Percentiles rank a stretch among this genome's conserved stretches.
Conservation (phyloP, 2,797 vertebrate species). For the Cyclura pinguis region DNA sequence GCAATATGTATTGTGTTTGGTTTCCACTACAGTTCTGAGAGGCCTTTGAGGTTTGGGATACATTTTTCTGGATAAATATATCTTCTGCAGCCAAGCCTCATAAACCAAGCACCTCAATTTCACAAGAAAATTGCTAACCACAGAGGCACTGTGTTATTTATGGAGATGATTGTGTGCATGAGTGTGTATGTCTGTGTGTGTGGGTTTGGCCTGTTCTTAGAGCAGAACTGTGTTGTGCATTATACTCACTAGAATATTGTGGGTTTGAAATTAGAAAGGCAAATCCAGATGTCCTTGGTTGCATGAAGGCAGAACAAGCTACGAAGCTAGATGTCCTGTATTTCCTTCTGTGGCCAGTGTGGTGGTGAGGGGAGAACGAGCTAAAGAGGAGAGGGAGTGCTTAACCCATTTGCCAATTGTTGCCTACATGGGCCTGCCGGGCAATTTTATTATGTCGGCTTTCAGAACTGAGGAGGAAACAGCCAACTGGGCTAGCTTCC, state of each 20-base stretch:
- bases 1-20: conserved; percentile 1
- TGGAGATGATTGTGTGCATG: neutral
- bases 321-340: neutral
- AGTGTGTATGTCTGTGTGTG: neutral
- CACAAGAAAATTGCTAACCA: conserved; percentile 49
- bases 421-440: neutral
- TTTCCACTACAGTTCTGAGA: conserved; percentile 14
- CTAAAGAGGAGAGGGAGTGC: neutral
- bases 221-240: conserved; percentile 12
- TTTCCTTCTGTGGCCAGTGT: neutral
- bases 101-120: conserved; percentile 41
- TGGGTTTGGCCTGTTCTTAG: neutral
- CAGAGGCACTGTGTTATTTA: conserved; percentile 27
- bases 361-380: no score
- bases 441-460: neutral
- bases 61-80: neutral
- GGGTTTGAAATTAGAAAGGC: neutral
- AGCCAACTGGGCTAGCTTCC: neutral
- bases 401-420: neutral
- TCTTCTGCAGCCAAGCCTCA: conserved; percentile 29
- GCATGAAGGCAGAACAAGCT: neutral
- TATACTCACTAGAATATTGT: conserved; percentile 8
- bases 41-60: neutral
- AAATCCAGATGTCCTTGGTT: neutral
- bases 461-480: neutral